A percentile compares a stretch with the other conserved stretches of the same genome.
phyloP scores from a whole-genome alignment of 2,888 invertebrate species.

The Altica lythri region DNA sequence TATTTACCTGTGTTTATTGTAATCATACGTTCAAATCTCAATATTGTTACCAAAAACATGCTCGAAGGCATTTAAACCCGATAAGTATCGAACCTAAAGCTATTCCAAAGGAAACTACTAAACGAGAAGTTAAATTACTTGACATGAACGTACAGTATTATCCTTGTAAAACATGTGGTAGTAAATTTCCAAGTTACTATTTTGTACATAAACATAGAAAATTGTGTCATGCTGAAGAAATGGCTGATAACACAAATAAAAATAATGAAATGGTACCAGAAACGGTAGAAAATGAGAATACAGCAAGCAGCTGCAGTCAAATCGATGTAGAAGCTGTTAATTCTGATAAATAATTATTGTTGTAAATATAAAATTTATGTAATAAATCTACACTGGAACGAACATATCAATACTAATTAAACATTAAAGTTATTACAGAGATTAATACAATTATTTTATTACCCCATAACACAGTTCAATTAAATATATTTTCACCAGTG shows the following conservation, averaged over 20 bases:
- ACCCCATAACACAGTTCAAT: neutral
- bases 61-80: slow-evolving; percentile 70
- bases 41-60: slow-evolving; percentile 84
- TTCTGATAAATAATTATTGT: slow-evolving; percentile 29
- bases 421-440: slow-evolving; percentile 11
- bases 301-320: slow-evolving; percentile 45
- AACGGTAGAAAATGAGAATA: slow-evolving; percentile 34
- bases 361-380: slow-evolving; percentile 9
- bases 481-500: slow-evolving; percentile 3
- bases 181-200: slow-evolving; percentile 91
- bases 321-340: slow-evolving; percentile 50
- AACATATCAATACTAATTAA: slow-evolving; percentile 10
- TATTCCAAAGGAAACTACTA: slow-evolving; percentile 46
- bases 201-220: slow-evolving; percentile 92
- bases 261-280: slow-evolving; percentile 52
- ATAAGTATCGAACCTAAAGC: slow-evolving; percentile 57
- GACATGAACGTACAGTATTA: slow-evolving; percentile 88
- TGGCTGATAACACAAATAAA: slow-evolving; percentile 54
- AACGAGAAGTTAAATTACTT: slow-evolving; percentile 67
- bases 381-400: neutral
- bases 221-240: slow-evolving; percentile 76
- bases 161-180: slow-evolving; percentile 91
- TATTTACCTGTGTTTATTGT: slow-evolving; percentile 75
- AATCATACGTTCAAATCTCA: slow-evolving; percentile 82
- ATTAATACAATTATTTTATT: slow-evolving; percentile 16